Percentiles rank a stretch among this genome's conserved stretches.
phyloP scores from a whole-genome alignment of 2,888 invertebrate species.

The Stratiomys singularior region DNA sequence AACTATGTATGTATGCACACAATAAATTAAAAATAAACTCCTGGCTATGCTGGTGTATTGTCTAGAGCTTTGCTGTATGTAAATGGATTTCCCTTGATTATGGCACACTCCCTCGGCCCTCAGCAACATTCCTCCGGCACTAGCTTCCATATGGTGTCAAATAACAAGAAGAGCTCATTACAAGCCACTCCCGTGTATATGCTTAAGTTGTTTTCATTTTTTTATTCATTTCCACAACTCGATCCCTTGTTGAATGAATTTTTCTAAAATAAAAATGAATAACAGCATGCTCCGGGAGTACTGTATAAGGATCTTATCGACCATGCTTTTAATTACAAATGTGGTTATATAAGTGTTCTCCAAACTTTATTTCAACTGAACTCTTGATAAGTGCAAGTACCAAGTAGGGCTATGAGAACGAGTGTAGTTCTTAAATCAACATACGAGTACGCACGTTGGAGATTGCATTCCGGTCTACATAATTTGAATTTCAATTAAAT shows the following conservation, averaged over 20 bases:
- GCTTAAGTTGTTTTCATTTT: constrained; percentile 13
- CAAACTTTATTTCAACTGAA: constrained; percentile 27
- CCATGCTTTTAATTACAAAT: constrained; percentile 30
- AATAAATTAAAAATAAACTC: neutral
- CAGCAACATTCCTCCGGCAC: too few species aligned
- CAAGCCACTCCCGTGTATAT: constrained; percentile 1
- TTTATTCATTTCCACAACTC: neutral
- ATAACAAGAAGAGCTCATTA: constrained; percentile 7
- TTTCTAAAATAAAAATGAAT: constrained; percentile 15
- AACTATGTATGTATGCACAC: neutral
- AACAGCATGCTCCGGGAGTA: neutral
- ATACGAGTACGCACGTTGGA: constrained; percentile 21
- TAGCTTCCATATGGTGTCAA: constrained; percentile 31
- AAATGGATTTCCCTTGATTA: neutral
- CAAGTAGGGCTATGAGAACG: neutral
- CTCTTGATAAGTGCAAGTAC: constrained; percentile 2
- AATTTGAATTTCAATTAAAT: constrained; percentile 42
- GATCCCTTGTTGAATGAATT: constrained; percentile 12
- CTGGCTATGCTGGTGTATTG: neutral
- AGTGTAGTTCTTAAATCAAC: constrained; percentile 33
- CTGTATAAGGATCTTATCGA: constrained; percentile 33
- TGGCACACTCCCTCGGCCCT: too few species aligned
- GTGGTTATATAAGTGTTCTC: constrained; percentile 35
- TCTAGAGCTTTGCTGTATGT: neutral
- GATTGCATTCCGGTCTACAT: constrained; percentile 42